phyloP scores from a whole-genome alignment of 2,888 invertebrate genomes.

The Orthosia cruda region DNA sequence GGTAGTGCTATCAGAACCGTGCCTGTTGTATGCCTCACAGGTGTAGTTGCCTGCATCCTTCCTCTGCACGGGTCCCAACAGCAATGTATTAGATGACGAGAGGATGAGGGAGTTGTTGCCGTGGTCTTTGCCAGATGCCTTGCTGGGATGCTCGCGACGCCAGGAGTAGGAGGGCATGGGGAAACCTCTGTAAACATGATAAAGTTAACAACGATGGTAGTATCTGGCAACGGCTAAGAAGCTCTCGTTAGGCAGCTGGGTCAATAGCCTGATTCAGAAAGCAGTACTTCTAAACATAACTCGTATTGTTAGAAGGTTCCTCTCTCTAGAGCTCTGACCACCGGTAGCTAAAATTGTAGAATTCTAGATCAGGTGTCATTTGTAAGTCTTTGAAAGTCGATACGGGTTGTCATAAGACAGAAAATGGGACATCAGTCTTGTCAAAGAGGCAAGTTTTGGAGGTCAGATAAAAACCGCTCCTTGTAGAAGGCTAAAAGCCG shows the following conservation, averaged over 20 bases:
- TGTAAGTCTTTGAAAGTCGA: background rate
- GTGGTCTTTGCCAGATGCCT: constrained; percentile 76
- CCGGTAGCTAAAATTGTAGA: too few species aligned
- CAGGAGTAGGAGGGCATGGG: constrained; percentile 95
- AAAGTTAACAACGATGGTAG: too few species aligned
- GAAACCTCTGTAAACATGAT: constrained; percentile 90
- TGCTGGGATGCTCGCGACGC: constrained; percentile 92
- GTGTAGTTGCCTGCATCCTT: constrained; percentile 95
- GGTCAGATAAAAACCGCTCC: background rate
- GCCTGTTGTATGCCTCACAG: constrained; percentile 95
- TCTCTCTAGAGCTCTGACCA: too few species aligned
- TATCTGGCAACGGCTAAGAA: too few species aligned
- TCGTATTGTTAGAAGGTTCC: too few species aligned
- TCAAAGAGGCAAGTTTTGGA: background rate
- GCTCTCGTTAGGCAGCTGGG: too few species aligned
- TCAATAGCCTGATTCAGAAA: too few species aligned
- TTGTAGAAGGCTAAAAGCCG: background rate
- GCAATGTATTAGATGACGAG: constrained; percentile 88
- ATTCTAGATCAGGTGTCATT: background rate
- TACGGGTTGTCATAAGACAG: background rate
- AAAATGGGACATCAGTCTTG: background rate
- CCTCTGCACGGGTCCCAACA: constrained; percentile 93
- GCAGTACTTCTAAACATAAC: too few species aligned
- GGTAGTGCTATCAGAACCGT: constrained; percentile 94
- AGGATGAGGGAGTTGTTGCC: constrained; percentile 82